Evolutionary conservation across 2,888 invertebrate genomes (phyloP), one percentile per base, ranked within the genome.

Genomic region (Drosophila diplacantha): DNA sequence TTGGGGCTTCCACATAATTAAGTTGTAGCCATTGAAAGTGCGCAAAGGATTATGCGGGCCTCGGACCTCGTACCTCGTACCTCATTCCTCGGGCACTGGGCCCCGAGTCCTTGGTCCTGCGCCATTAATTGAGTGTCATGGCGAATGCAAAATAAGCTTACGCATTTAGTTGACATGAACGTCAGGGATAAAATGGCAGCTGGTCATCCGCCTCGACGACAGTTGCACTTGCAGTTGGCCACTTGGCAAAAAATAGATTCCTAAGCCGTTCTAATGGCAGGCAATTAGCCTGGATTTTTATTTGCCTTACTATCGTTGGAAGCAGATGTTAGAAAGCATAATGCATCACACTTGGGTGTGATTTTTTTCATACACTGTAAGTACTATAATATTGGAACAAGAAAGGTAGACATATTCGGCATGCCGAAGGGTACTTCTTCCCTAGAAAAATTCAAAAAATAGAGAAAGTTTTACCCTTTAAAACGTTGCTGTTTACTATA

Each of bases 51-150:
- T 74, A 66, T 24, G 56, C 43, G 39, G 46, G 7, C 32, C 16
- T 20, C 8, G 37, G 37, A 4, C 12, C 24, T 26, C 7, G 1
- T 11, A 11, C 14, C 18, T 32, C 18, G 8, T 14, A 11, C 14
- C 18, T 32, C 18, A 20, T 14, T n/a, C 8, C 39, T n/a, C 22
- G n/a, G n/a, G 6, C 54, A 3, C 18, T 39, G 11, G 37, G 8
- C 29, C 44, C 34, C 26, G 34, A 9, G 38, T 32, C 24, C 37
- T 46, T 20, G 39, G 16, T 18, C n/a, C 41, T 38, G 12, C 7
- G 55, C 49, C 66, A 57, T 58, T 81, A 73, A 77, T 78, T 73
- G 65, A 73, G 65, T 71, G 75, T 58, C 73, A 64, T 61, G 46
- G 53, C 52, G 61, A 65, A 69, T 77, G 72, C 47, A 49, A 70